phyloP scores from a whole-genome alignment of 2,888 invertebrate species.

The Acanthococcus lagerstroemiae region DNA sequence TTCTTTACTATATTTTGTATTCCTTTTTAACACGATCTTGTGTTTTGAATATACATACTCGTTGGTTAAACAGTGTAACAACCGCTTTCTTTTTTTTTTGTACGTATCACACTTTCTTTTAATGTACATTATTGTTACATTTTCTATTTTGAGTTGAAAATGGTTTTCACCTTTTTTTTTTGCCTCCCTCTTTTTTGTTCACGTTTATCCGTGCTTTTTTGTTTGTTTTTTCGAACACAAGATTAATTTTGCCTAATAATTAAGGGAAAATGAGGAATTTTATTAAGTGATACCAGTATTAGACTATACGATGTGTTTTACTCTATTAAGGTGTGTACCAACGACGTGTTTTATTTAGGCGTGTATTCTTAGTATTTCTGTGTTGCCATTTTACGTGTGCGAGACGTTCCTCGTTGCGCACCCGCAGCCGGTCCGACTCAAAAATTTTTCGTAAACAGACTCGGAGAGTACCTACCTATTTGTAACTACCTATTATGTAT shows the following conservation, averaged over 20 bases:
- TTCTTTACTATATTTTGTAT: neutral
- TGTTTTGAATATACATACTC: neutral
- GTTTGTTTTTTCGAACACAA: too few relatives aligned
- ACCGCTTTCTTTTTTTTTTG: conserved; percentile 2
- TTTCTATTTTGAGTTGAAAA: conserved; percentile 5
- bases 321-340: conserved; percentile 2
- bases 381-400: conserved; percentile 25
- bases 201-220: conserved; percentile 17
- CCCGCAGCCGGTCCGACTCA: neutral
- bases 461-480: too few relatives aligned
- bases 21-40: neutral
- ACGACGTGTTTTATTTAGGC: neutral
- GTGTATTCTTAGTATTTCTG: neutral
- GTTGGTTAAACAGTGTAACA: neutral
- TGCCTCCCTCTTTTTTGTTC: neutral
- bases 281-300: conserved; percentile 24
- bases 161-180: neutral
- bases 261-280: too few relatives aligned
- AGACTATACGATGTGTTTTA: neutral
- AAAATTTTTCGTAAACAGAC: too few relatives aligned
- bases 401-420: neutral
- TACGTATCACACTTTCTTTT: conserved; percentile 6
- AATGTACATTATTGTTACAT: conserved; percentile 3
- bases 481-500: neutral
- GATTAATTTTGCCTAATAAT: conserved; percentile 1